Conservation (phyloP, 2,888 invertebrate species). For the Scaptomyza reducta region DNA sequence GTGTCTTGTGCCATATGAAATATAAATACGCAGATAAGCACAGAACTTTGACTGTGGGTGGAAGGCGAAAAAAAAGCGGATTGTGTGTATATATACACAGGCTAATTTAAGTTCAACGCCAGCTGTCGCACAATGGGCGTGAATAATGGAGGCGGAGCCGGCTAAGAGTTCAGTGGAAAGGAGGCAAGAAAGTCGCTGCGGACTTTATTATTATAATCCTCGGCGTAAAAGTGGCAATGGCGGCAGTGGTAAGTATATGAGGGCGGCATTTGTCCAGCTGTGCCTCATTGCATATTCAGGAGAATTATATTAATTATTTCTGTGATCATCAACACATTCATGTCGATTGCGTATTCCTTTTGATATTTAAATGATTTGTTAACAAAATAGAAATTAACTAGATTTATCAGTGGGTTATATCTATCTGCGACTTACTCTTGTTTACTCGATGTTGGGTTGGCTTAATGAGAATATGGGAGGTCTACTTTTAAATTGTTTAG, state of each 20-base stretch:
- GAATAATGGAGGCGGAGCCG: conserved; percentile 32
- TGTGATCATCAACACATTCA: conserved; percentile 51
- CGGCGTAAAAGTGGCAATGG: conserved; percentile 57
- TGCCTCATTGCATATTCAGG: conserved; percentile 79
- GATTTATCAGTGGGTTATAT: too few relatives aligned
- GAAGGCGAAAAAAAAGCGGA: conserved; percentile 55
- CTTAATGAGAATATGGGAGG: too few relatives aligned
- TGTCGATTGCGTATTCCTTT: conserved; percentile 39
- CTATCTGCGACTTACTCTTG: too few relatives aligned
- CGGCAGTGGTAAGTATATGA: background rate
- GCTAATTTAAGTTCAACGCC: conserved; percentile 80
- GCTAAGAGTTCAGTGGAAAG: conserved; percentile 5
- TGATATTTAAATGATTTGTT: conserved; percentile 31
- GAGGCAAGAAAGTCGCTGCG: conserved; percentile 50
- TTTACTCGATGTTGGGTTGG: too few relatives aligned
- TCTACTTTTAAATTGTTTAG: too few relatives aligned
- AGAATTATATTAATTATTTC: conserved; percentile 43
- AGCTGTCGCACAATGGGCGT: conserved; percentile 65
- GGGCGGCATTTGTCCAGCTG: conserved; percentile 71
- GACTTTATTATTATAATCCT: conserved; percentile 79
- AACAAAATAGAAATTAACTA: background rate
- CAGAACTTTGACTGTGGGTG: conserved; percentile 55
- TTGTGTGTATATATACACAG: conserved; percentile 70
- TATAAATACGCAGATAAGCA: conserved; percentile 74
- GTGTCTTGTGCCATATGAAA: conserved; percentile 68